Evolutionary conservation across 2,797 vertebrate genomes (phyloP).

Genomic region (Hoplostethus mediterraneus): DNA sequence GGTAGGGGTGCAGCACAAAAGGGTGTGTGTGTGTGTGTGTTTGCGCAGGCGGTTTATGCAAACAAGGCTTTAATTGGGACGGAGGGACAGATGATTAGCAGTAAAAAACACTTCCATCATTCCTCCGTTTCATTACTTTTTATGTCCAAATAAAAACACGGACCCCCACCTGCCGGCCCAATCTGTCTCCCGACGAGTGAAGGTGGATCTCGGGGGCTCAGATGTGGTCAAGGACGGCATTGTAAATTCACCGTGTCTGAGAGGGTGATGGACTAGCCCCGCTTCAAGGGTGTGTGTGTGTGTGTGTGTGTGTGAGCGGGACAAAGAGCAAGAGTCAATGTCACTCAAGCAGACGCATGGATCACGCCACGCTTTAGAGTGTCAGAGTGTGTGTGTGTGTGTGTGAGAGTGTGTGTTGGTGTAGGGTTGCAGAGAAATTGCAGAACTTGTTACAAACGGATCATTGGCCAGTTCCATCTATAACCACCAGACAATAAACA

Average conservation of each 20-base stretch:
- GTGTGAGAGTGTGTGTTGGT: conserved; percentile 7
- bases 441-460: conserved; percentile 42
- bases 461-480: conserved; percentile 32
- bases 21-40: conserved; percentile 15
- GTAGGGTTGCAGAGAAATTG: conserved; percentile 7
- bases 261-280: conserved; percentile 75
- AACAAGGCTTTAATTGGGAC: conserved; percentile 78
- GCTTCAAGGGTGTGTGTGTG: conserved; percentile 31
- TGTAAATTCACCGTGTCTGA: conserved; percentile 72
- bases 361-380: conserved; percentile 42
- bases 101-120: conserved; percentile 52
- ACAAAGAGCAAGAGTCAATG: conserved; percentile 38
- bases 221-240: conserved; percentile 72
- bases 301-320: conserved; percentile 33
- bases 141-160: conserved; percentile 70
- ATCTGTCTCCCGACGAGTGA: conserved; percentile 62
- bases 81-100: conserved; percentile 66
- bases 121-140: conserved; percentile 59
- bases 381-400: conserved; percentile 10
- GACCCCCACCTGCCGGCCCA: conserved; percentile 57
- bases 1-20: neutral
- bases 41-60: conserved; percentile 63
- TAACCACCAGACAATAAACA: conserved; percentile 28
- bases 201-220: conserved; percentile 59
- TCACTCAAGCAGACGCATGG: conserved; percentile 54